Base-by-base conservation (phyloP, 2,113 vertebrate species). In the Gallinago media region DNA sequence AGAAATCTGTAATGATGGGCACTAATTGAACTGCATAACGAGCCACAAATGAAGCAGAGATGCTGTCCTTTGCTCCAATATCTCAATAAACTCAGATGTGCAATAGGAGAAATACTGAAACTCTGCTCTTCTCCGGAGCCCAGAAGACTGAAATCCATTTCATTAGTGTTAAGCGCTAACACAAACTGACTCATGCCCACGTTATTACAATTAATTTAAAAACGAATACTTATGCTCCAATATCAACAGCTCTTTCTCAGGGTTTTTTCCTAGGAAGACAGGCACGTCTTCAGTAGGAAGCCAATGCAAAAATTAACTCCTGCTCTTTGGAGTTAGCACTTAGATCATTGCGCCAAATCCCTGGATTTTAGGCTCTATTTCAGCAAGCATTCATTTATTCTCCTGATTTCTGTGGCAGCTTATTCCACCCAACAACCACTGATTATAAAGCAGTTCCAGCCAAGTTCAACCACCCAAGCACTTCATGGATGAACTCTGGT, bases 81-180 rank as follows among this genome's bases (percentile, higher is more conserved):
- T 88, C 52, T 79, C 89, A 88, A 72, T 22, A 38, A 68, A 62
- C 47, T 73, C 36, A 87, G 74, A 85, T 2, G 36, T 38, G 17
- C 76, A 87, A 26, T 5, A 62, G 70, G 19, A 86, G 59, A 79
- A 94, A 91, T 22, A 59, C 32, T 36, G 18, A 55, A 80, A 74
- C 47, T 44, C 18, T 0, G 0, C 15, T 44, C 46, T 63, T 59
- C 55, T 77, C 61, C 0, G 0, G 67, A 92, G 27, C 19, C 23
- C 7, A 0, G 0, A 26, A 34, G 47, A 36, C 68, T 91, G 65
- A 89, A 85, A 93, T 63, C 42, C 12, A 46, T 36, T 85, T 63
- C 32, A 67, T 59, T 34, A 78, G 52, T 66, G 90, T 52, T 56
- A 70, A 72, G 34, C 52, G 44, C 66, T 61, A 61, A 27, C 18